A percentile compares a stretch with the other conserved stretches of the same genome.
Conservation (phyloP, 2,888 invertebrate species). For the Agrochola lota region DNA sequence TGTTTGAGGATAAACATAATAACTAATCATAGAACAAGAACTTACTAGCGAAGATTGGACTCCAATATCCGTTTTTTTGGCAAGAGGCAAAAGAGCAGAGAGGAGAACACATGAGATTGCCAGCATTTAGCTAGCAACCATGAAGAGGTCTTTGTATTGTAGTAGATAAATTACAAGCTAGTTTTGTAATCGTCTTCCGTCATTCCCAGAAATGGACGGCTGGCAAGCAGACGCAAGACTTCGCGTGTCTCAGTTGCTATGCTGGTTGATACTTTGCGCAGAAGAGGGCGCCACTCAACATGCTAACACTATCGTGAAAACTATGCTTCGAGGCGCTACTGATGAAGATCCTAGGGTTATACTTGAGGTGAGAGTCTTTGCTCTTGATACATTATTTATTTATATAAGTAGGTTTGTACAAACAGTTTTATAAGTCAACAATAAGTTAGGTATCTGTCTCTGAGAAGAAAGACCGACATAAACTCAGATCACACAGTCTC, state of each 20-base stretch:
- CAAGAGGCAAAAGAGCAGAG: neutral
- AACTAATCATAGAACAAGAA: neutral
- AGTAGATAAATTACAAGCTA: neutral
- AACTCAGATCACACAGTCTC: too few relatives aligned
- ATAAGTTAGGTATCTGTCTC: too few relatives aligned
- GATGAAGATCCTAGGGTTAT: constrained; percentile 92
- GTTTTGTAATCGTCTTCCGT: neutral
- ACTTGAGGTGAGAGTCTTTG: constrained; percentile 83
- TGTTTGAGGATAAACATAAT: neutral
- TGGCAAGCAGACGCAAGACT: constrained; percentile 94
- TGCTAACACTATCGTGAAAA: constrained; percentile 90
- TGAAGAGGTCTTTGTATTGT: neutral
- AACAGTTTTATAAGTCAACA: too few relatives aligned
- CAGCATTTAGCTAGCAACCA: neutral
- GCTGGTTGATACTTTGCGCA: constrained; percentile 93
- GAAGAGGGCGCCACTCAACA: constrained; percentile 94
- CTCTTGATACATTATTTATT: neutral
- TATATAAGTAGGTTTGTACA: too few relatives aligned
- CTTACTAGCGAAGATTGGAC: neutral
- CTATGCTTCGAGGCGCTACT: constrained; percentile 89
- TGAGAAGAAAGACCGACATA: too few relatives aligned
- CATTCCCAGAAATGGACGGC: constrained; percentile 92
- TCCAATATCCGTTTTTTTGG: neutral
- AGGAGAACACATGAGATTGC: neutral
- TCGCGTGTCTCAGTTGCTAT: constrained; percentile 94